Conservation (phyloP, 2,113 vertebrate genomes). For the Isurus oxyrinchus region DNA sequence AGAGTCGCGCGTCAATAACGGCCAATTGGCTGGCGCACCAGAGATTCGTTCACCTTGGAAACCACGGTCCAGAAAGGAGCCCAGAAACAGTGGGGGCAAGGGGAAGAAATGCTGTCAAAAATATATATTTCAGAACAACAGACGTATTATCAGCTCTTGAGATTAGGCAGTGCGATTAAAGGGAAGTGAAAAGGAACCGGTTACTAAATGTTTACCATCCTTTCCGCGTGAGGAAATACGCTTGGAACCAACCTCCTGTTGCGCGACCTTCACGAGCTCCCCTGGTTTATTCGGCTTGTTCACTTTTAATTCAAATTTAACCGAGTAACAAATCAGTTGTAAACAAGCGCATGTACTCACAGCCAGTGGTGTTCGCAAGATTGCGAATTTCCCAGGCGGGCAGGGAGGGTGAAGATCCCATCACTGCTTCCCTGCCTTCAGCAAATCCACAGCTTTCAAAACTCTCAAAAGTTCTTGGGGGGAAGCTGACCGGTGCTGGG, state of each 20-base stretch:
- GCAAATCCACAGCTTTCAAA: not conserved
- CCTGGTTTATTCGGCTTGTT: not conserved
- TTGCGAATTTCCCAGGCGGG: not conserved
- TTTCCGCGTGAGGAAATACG: not conserved
- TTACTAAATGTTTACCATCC: not conserved
- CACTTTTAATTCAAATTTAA: not conserved
- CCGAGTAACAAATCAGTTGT: not conserved
- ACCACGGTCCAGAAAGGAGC: not conserved
- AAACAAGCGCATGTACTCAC: not conserved
- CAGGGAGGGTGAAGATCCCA: conserved; percentile 9
- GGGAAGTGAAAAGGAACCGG: not conserved
- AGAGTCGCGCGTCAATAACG: not conserved
- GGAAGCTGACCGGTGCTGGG: not conserved
- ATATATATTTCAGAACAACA: not conserved
- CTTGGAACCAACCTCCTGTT: not conserved
- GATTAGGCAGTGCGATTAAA: not conserved
- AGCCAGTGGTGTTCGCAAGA: not conserved
- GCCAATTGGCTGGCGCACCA: not conserved
- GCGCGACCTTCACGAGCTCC: not conserved
- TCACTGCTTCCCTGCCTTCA: not conserved
- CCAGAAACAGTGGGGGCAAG: not conserved
- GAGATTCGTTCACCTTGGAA: not conserved
- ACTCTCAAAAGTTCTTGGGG: not conserved
- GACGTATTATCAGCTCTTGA: not conserved
- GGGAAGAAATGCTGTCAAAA: not conserved